These are phyloP conservation scores for Halyomorpha halys DNA, from an alignment of 1,140 invertebrate species.

Conservation along the genomic window DNA sequence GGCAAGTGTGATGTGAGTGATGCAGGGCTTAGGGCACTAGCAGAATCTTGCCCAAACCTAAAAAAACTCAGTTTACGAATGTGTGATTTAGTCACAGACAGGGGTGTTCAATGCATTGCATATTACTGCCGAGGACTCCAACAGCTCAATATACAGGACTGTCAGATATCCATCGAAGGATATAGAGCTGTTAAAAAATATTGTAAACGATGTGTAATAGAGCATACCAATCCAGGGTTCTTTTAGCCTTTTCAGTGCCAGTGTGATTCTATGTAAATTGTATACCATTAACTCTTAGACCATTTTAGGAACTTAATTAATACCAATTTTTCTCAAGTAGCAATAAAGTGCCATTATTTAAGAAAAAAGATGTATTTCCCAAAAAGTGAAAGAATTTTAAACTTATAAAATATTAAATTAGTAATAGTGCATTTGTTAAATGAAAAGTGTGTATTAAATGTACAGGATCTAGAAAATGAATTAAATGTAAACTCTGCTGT, in stretches of 20 bases:
- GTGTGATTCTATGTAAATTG: too few species aligned
- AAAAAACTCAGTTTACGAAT: slow-evolving; percentile 81
- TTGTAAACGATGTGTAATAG: slow-evolving; percentile 82
- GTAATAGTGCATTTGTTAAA: background rate
- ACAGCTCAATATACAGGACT: slow-evolving; percentile 86
- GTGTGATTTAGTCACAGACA: slow-evolving; percentile 79
- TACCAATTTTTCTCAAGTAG: background rate
- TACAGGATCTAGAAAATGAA: too few species aligned
- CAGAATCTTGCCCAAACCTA: slow-evolving; percentile 78
- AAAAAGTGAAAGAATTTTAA: background rate
- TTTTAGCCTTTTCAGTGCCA: slow-evolving; percentile 41
- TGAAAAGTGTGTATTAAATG: too few species aligned
- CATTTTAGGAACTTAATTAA: background rate
- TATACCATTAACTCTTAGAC: too few species aligned
- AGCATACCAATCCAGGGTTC: slow-evolving; percentile 89
- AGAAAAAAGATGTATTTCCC: background rate
- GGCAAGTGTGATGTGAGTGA: slow-evolving; percentile 90
- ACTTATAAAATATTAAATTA: background rate
- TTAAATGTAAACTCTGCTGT: too few species aligned
- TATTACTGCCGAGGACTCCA: slow-evolving; percentile 77
- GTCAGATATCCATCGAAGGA: slow-evolving; percentile 72
- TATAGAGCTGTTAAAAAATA: slow-evolving; percentile 84
- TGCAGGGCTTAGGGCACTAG: slow-evolving; percentile 68
- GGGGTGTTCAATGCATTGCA: slow-evolving; percentile 73
- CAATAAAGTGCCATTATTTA: background rate